Base-by-base conservation (phyloP, 2,888 invertebrate genomes). In the Nineta flava region DNA sequence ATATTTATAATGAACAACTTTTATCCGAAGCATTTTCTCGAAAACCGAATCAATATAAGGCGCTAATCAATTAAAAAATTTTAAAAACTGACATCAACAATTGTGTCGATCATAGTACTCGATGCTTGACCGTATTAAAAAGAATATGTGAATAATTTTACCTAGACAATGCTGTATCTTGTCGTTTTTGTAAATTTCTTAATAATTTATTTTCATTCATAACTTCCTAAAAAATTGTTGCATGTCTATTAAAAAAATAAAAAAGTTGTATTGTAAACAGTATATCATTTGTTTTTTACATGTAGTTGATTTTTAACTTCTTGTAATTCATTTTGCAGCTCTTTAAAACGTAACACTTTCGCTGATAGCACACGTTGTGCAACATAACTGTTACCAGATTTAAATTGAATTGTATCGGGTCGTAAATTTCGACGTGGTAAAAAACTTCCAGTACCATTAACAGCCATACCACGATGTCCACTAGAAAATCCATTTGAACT, bases 241-340 rank as follows among this genome's bases (percentile, higher is more conserved):
- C 26, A 26, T 26, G 26, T 26, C 26, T 26, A 26, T 26, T 26
- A 26, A 26, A 26, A 26, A 26, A 26, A 26, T 26, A 26, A 26
- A 26, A 26, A 26, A 26, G 26, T 26, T 26, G 26, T 26, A 26
- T 7, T 26, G n/a, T 43, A 43, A 50, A 17, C 17, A 43, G 7
- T 19, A 35, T 12, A 13, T 10, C 35, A 19, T 47, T 21, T 35
- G 32, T 19, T 42, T 41, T 41, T 34, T 40, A 83, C 84, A 60
- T 83, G 77, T 52, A 87, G 71, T 61, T 84, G 84, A 57, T 78
- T 83, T 61, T 86, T 85, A 0, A 85, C 85, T 63, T 86, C 85
- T 5, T 81, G 76, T 50, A 87, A 61, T 62, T 87, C 85, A 65
- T 84, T 87, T 67, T 87, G 87, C 54, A 86, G 67, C 51, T 83